Conservation (phyloP, 2,888 invertebrate species). For the Agonum fuliginosum region DNA sequence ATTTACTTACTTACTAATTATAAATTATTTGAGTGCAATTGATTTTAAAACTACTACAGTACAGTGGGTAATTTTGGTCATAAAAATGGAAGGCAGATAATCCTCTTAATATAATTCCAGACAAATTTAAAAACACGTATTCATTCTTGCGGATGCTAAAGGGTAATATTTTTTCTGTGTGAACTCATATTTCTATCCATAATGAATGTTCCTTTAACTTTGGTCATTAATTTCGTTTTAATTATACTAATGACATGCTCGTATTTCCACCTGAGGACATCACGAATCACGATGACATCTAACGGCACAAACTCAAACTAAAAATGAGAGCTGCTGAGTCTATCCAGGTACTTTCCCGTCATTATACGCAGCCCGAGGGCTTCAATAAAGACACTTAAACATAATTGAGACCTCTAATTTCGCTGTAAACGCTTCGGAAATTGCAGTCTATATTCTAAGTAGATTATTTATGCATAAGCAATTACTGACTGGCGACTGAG, state of each 20-base stretch:
- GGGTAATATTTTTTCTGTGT: conserved; percentile 16
- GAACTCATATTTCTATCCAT: conserved; percentile 31
- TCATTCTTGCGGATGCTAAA: not conserved
- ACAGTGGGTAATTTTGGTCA: too few relatives aligned
- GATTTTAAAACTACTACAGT: too few relatives aligned
- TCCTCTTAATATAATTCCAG: conserved; percentile 2
- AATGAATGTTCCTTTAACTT: conserved; percentile 50
- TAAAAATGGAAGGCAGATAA: too few relatives aligned
- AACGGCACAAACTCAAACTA: conserved; percentile 34
- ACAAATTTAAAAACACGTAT: not conserved
- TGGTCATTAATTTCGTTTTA: conserved; percentile 48
- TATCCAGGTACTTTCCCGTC: conserved; percentile 36
- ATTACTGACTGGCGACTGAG: not conserved
- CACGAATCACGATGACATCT: conserved; percentile 46
- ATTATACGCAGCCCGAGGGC: conserved; percentile 34
- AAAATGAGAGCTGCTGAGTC: conserved; percentile 25
- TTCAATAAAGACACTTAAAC: conserved; percentile 37
- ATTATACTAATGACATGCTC: conserved; percentile 51
- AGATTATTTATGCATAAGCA: conserved; percentile 43
- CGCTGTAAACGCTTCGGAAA: conserved; percentile 37
- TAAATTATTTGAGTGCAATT: too few relatives aligned
- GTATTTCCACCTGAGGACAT: conserved; percentile 50
- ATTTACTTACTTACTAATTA: too few relatives aligned
- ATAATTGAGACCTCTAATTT: conserved; percentile 53
- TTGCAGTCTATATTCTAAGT: conserved; percentile 40